Evolutionary conservation across 1,140 invertebrate genomes (phyloP), one percentile per base, ranked within the genome.

Genomic region (Sesamia nonagrioides): DNA sequence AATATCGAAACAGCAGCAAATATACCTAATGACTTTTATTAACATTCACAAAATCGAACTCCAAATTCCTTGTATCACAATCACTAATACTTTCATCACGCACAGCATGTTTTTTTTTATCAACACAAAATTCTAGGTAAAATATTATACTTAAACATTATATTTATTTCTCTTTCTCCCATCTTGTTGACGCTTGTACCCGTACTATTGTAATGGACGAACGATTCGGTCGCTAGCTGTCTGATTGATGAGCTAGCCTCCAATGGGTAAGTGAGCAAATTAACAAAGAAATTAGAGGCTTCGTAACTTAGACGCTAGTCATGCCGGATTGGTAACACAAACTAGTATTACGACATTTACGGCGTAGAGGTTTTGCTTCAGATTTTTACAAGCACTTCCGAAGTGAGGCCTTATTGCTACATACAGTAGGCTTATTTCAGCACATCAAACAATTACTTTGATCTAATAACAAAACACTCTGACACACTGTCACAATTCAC

Each of bases 191-290:
- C 91, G 95, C 96, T 96, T 96, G 95, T 96, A 94, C 95, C 94
- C 94, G 90, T 95, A 91, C 68, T 90, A 86, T 87, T 88, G 80
- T 89, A 88, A 85, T 82, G 91, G 91, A 92, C 77, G 86, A 90
- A 95, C 95, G 94, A 95, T 95, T 95, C 72, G 80, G 79, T 86
- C 84, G 85, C 82, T 96, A 98, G 97, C 97, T 97, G 97, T 97
- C 96, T 98, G 96, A 97, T 97, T 96, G 97, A 97, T 96, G 97
- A 98, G 96, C 95, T 97, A 95, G 96, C 97, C 95, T 96, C 96
- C 87, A 96, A 96, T 95, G 97, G 97, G 97, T 98, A 97, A 98
- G 97, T 97, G 84, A 88, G 81, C 69, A 85, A 78, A 80, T 75
- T 87, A 83, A 81, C 80, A 83, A 82, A 80, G 85, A 84, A 52